phyloP scores from a whole-genome alignment of 1,140 invertebrate genomes.

The Stenopsyche tienmushanensis region DNA sequence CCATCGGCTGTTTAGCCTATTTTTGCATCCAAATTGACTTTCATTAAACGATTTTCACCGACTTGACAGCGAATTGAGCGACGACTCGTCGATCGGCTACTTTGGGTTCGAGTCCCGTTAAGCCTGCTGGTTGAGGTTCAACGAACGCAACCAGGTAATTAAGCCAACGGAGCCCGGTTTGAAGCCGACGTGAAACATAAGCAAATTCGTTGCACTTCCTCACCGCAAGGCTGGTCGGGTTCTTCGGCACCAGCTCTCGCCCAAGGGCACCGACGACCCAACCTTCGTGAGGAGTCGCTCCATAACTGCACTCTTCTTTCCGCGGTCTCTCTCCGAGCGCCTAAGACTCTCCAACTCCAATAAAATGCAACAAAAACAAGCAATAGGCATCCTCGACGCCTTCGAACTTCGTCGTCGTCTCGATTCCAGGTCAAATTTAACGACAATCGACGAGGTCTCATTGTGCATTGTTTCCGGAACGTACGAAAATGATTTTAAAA shows the following conservation, averaged over 20 bases:
- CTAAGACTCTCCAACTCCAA: too few species aligned
- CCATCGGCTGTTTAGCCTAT: not conserved
- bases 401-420: too few species aligned
- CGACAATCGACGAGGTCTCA: too few species aligned
- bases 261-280: not conserved
- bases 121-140: slow-evolving; percentile 13
- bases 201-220: slow-evolving; percentile 8
- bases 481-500: too few species aligned
- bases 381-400: too few species aligned
- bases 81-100: slow-evolving; percentile 9
- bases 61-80: not conserved
- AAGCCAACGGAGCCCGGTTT: slow-evolving; percentile 24
- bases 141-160: slow-evolving; percentile 20
- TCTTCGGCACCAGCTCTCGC: not conserved
- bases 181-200: not conserved
- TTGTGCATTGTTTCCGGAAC: too few species aligned
- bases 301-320: too few species aligned
- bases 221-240: not conserved
- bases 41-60: not conserved
- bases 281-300: not conserved
- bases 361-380: too few species aligned
- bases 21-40: slow-evolving; percentile 4
- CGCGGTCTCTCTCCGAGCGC: too few species aligned
- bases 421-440: too few species aligned
- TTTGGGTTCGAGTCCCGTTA: slow-evolving; percentile 24